These are phyloP conservation scores for Ibycter americanus DNA, from an alignment of 2,797 vertebrate genomes.

Conservation along the genomic window DNA sequence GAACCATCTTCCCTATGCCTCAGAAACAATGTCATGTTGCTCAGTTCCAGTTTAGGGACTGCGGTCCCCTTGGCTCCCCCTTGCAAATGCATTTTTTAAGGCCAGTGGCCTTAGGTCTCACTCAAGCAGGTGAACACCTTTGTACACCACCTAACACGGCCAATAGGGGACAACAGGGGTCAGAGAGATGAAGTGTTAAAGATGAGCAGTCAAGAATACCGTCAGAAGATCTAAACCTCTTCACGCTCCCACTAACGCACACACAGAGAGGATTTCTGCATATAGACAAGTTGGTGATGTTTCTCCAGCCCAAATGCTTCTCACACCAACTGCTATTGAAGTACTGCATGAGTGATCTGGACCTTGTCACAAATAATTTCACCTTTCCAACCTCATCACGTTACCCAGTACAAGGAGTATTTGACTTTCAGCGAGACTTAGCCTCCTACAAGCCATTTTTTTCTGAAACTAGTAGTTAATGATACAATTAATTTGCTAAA, in stretches of 20 bases:
- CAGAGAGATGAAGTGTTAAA: not conserved
- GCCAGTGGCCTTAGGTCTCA: not conserved
- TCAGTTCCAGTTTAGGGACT: not conserved
- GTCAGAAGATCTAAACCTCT: not conserved
- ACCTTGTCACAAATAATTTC: not conserved
- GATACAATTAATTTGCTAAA: not conserved
- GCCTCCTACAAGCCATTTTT: not conserved
- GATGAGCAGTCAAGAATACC: not conserved
- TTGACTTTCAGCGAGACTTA: not conserved
- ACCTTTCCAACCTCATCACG: not conserved
- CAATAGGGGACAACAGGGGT: not conserved
- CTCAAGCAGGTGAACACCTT: not conserved
- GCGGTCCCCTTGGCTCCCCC: not conserved
- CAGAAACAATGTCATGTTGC: fast-evolving
- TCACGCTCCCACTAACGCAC: not conserved
- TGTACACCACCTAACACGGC: not conserved
- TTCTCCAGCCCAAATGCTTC: not conserved
- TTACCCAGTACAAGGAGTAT: not conserved
- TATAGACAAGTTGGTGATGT: too few relatives aligned
- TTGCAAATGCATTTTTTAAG: not conserved
- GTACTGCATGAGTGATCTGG: not conserved
- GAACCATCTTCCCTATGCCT: fast-evolving
- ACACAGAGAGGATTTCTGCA: not conserved
- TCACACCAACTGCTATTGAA: not conserved
- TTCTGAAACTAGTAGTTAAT: not conserved